These are phyloP conservation scores for Pseudochirops cupreus DNA, from an alignment of 2,797 vertebrate species.

Conservation along the genomic window DNA sequence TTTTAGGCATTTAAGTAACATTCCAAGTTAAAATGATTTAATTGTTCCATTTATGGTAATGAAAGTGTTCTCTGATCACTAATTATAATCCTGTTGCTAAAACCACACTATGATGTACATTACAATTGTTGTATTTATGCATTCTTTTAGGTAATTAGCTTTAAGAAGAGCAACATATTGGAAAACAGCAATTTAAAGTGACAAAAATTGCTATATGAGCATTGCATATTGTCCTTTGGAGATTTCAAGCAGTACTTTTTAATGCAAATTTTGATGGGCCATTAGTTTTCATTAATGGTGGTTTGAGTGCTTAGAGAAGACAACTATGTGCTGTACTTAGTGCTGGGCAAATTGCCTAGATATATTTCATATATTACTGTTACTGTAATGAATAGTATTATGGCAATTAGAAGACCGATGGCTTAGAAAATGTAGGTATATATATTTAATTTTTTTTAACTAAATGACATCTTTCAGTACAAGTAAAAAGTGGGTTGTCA, in stretches of 20 bases:
- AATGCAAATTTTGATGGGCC: constrained; percentile 86
- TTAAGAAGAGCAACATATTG: constrained; percentile 77
- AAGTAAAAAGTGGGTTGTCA: not conserved
- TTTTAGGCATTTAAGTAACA: constrained; percentile 65
- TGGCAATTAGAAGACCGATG: constrained; percentile 85
- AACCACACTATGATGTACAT: constrained; percentile 69
- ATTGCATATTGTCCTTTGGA: constrained; percentile 83
- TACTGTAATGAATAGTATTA: constrained; percentile 86
- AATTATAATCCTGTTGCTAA: constrained; percentile 78
- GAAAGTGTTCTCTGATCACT: constrained; percentile 61
- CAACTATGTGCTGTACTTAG: constrained; percentile 87
- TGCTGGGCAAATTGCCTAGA: constrained; percentile 86
- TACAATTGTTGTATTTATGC: constrained; percentile 75
- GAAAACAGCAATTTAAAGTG: constrained; percentile 78
- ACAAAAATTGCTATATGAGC: constrained; percentile 77
- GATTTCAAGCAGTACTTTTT: constrained; percentile 78
- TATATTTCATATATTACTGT: constrained; percentile 85
- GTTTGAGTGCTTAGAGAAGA: constrained; percentile 86
- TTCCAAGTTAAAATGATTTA: constrained; percentile 70
- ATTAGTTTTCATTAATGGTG: constrained; percentile 89
- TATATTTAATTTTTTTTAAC: constrained; percentile 74
- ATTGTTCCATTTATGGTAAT: constrained; percentile 78
- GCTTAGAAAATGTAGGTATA: constrained; percentile 85
- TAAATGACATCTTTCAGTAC: constrained; percentile 72
- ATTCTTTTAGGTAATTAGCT: constrained; percentile 79